phyloP scores from a whole-genome alignment of 1,140 invertebrate genomes.

The Trichonephila clavipes region DNA sequence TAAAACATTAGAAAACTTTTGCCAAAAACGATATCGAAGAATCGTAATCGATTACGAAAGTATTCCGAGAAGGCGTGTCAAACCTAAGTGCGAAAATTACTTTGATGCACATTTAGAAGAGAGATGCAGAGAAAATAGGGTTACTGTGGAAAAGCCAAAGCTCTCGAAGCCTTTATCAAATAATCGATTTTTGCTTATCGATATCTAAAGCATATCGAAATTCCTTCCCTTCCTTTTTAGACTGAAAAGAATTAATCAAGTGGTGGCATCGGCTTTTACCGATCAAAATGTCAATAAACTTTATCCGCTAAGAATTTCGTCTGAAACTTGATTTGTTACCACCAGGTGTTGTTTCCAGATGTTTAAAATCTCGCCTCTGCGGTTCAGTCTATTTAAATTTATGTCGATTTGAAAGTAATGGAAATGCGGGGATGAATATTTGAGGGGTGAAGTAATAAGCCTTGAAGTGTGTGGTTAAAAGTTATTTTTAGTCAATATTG shows the following conservation, averaged over 20 bases:
- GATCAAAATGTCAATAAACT: slow-evolving; percentile 44
- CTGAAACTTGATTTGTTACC: background rate
- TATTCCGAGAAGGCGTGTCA: background rate
- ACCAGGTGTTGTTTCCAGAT: background rate
- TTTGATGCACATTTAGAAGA: background rate
- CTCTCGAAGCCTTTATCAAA: background rate
- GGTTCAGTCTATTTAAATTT: no score
- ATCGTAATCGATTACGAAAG: background rate
- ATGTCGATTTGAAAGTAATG: no score
- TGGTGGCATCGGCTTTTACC: background rate
- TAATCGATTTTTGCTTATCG: slow-evolving; percentile 9
- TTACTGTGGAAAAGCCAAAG: background rate
- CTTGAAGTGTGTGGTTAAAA: no score
- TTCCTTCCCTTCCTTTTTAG: background rate
- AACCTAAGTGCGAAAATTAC: background rate
- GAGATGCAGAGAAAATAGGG: background rate
- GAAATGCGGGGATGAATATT: no score
- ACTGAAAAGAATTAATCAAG: background rate
- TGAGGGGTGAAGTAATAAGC: background rate
- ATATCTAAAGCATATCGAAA: slow-evolving; percentile 34
- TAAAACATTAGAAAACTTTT: background rate
- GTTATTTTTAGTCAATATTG: no score
- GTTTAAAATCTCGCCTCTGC: background rate
- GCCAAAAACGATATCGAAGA: slow-evolving; percentile 7
- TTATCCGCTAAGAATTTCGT: background rate